Conservation (phyloP, 2,888 invertebrate species). For the Thecocarcelia acutangulata region DNA sequence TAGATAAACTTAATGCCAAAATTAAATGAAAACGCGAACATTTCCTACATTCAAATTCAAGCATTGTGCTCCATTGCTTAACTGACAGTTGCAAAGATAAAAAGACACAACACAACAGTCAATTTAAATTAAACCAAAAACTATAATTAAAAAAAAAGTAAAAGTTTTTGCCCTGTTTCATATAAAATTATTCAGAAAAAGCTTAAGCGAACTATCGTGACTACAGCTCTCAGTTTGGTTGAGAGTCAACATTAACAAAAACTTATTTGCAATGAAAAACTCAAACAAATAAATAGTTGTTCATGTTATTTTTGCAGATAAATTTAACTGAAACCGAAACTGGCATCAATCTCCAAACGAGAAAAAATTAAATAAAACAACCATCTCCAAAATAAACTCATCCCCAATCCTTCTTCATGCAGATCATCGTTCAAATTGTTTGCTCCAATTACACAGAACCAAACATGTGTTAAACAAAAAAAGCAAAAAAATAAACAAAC, state of each 20-base stretch:
- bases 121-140: slow-evolving; percentile 37
- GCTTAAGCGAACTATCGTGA: slow-evolving; percentile 54
- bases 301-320: slow-evolving; percentile 29
- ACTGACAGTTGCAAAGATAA: slow-evolving; percentile 46
- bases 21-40: not conserved
- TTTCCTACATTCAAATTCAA: slow-evolving; percentile 17
- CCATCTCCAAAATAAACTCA: slow-evolving; percentile 29
- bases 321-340: slow-evolving; percentile 60
- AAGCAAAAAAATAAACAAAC: slow-evolving; percentile 29
- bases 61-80: slow-evolving; percentile 16
- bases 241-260: slow-evolving; percentile 11
- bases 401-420: slow-evolving; percentile 47
- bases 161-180: slow-evolving; percentile 34
- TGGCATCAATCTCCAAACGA: slow-evolving; percentile 63
- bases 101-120: slow-evolving; percentile 24
- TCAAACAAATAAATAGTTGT: slow-evolving; percentile 13
- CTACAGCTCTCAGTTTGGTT: slow-evolving; percentile 40
- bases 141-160: slow-evolving; percentile 53
- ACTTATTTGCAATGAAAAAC: no score
- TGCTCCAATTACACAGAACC: slow-evolving; percentile 58
- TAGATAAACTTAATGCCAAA: no score
- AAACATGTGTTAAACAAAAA: slow-evolving; percentile 53
- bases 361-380: not conserved
- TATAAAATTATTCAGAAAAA: not conserved
- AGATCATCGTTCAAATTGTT: slow-evolving; percentile 32